Base-by-base conservation (phyloP, 2,888 invertebrate genomes). In the Caenorhabditis angaria region DNA sequence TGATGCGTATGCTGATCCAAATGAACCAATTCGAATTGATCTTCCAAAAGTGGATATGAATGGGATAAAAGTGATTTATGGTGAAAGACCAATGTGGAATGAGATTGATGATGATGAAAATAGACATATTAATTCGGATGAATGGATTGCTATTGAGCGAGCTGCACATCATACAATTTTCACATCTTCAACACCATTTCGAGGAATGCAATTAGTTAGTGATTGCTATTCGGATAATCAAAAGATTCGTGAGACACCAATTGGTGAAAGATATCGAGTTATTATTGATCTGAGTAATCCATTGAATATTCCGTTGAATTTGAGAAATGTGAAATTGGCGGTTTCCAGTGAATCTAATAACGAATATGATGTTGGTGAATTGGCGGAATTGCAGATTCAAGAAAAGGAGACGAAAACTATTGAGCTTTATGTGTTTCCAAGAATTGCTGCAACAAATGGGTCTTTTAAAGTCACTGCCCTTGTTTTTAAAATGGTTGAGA, bases 281-380 rank as follows among this genome's bases (percentile, higher is more conserved):
- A 73, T 74, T 57, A 53, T 84, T 8, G 63, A 67, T 12, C 60
- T 85, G 8, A 65, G 60, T 54, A 85, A 85, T 61, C 82, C 85
- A 10, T 69, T 85, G 41, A 53, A 64, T 18, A 66, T 81, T 2
- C 72, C 78, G 4, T 51, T 84, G 8, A 25, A 58, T 1, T 56
- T 84, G 56, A 25, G 61, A 12, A 77, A 79, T 25, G 68, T 84
- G 6, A 64, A 73, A 20, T 63, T 84, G 1, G 77, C 66, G 0
- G 71, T 70, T 8, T 25, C 55, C 12, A 68, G n/a, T n/a, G n/a
- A n/a, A n/a, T n/a, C n/a, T n/a, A n/a, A 77, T 29, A 2, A 60
- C 8, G 47, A 51, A 8, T 55, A 60, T 5, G 65, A 68, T 14
- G 28, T 73, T n/a, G 72, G 68, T 28, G 47, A 53, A 2, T 55